phyloP scores from a whole-genome alignment of 2,888 invertebrate species.

The Mythimna albipuncta region DNA sequence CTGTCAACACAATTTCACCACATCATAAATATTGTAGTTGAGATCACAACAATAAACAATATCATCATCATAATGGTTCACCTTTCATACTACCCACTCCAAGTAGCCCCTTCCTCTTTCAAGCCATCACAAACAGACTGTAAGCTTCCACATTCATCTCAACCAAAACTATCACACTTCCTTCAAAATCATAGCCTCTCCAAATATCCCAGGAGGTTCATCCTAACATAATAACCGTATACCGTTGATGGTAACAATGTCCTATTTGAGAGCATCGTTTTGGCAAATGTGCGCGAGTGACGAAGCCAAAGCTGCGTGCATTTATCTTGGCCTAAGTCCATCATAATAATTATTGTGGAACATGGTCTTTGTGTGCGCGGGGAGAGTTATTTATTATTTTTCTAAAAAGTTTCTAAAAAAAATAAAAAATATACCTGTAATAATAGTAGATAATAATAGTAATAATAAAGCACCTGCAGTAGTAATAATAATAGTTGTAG shows the following conservation, averaged over 20 bases:
- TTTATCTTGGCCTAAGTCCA: constrained; percentile 78
- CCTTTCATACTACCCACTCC: background rate
- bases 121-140: background rate
- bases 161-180: constrained; percentile 23
- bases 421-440: no score
- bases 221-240: constrained; percentile 41
- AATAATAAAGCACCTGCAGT: no score
- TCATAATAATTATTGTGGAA: constrained; percentile 71
- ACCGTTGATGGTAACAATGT: constrained; percentile 35
- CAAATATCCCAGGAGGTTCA: constrained; percentile 24
- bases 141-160: background rate
- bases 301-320: constrained; percentile 73
- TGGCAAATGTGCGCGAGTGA: constrained; percentile 71
- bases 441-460: no score
- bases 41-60: no score
- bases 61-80: background rate
- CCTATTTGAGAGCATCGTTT: constrained; percentile 60
- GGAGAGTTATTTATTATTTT: background rate
- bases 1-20: background rate
- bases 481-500: no score
- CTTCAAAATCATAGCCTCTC: constrained; percentile 22
- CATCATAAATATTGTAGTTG: background rate
- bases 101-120: background rate
- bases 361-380: constrained; percentile 57
- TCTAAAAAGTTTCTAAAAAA: background rate